A percentile compares a stretch with the other conserved stretches of the same genome.
These are phyloP conservation scores for Anas acuta DNA, from an alignment of 2,797 vertebrate genomes.

Conservation along the genomic window DNA sequence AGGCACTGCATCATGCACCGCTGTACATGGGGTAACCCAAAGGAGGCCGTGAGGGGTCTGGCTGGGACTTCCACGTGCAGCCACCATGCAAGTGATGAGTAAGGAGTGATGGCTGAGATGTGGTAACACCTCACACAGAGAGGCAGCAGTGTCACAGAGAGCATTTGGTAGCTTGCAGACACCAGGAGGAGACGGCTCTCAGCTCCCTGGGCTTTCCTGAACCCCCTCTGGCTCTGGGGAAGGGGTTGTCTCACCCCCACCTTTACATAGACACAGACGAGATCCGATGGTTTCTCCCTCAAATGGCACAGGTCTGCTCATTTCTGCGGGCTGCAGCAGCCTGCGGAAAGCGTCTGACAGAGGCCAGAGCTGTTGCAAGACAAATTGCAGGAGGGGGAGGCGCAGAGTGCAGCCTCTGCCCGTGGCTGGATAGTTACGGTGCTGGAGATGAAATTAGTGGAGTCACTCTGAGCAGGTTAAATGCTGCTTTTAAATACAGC, in stretches of 20 bases:
- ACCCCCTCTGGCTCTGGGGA: neutral
- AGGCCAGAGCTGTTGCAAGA: neutral
- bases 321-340: neutral
- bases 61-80: fast-evolving
- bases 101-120: fast-evolving
- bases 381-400: neutral
- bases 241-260: neutral
- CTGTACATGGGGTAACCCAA: neutral
- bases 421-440: neutral
- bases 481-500: neutral
- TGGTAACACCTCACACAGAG: neutral
- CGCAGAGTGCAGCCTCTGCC: neutral
- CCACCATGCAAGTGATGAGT: neutral
- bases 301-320: neutral
- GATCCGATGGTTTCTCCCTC: no score
- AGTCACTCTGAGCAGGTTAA: neutral
- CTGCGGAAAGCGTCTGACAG: neutral
- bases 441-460: neutral
- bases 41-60: neutral
- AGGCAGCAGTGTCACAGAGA: neutral
- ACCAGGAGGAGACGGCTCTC: neutral
- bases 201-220: neutral
- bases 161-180: neutral
- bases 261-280: neutral
- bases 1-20: neutral